These are phyloP conservation scores for Drosophila mimetica DNA, from an alignment of 2,888 invertebrate species.

Conservation along the genomic window DNA sequence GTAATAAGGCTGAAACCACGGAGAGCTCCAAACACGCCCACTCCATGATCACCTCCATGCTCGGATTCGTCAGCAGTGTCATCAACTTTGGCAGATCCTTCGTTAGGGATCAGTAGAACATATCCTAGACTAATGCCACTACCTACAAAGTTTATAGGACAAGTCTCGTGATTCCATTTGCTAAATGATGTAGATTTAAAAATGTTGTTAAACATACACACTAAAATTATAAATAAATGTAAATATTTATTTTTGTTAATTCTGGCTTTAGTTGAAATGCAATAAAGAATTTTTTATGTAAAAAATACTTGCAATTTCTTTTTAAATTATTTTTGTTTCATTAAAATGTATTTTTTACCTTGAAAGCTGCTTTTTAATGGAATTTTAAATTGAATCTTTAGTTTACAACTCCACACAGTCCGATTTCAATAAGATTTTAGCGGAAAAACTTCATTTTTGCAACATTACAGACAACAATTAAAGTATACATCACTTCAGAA, in stretches of 20 bases:
- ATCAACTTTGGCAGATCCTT: conserved; percentile 57
- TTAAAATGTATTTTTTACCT: background rate
- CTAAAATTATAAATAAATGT: too few species aligned
- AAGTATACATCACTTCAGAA: too few species aligned
- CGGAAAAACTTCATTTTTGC: background rate
- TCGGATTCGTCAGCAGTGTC: conserved; percentile 57
- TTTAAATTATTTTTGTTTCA: background rate
- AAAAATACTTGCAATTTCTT: too few species aligned
- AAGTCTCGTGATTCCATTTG: conserved; percentile 17
- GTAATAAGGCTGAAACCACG: conserved; percentile 38
- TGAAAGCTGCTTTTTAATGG: too few species aligned
- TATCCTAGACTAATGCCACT: background rate
- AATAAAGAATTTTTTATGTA: too few species aligned
- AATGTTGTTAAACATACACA: background rate
- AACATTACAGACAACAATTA: too few species aligned
- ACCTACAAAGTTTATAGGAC: background rate
- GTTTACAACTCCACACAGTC: too few species aligned
- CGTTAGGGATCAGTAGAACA: conserved; percentile 37
- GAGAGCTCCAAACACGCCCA: conserved; percentile 70
- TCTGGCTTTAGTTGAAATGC: too few species aligned
- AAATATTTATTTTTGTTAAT: too few species aligned
- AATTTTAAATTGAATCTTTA: too few species aligned
- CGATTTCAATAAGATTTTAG: too few species aligned
- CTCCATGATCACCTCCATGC: conserved; percentile 67
- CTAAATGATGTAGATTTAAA: conserved; percentile 12